Base-by-base conservation (phyloP, 1,140 invertebrate genomes). In the Matsumurasca onukii region DNA sequence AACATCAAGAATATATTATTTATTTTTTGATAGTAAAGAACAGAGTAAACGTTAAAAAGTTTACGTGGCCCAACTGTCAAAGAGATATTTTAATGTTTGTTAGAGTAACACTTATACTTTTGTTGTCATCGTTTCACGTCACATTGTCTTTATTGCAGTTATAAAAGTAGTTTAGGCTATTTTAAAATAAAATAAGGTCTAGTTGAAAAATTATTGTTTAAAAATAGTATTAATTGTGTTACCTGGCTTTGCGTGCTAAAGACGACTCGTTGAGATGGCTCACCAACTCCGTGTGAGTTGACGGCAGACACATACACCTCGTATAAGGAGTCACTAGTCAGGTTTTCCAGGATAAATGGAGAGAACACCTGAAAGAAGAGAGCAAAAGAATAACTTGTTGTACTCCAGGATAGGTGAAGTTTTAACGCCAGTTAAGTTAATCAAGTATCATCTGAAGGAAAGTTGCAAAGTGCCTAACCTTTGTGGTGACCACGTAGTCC, bases 221-320 rank as follows among this genome's bases (percentile, higher is more conserved):
- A n/a, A n/a, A n/a, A n/a, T n/a, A n/a, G n/a, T n/a, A 39, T 9
- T 39, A 5, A 55, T 20, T 55, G 17, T 68, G 67, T 75, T 79
- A 86, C 85, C 80, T 84, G 82, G 74, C 84, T 88, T 69, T 85
- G 82, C 20, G 89, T 93, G 66, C 84, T 83, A 79, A 93, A 93
- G 31, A 92, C 85, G 45, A 92, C 80, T 71, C 91, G 83, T 15
- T 86, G 82, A 15, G 91, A 93, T 0, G 88, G 83, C 69, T 89
- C 86, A 20, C 91, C 89, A 22, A 89, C 82, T 3, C 91, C 92
- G 74, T 92, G 90, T 1, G 84, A 84, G 78, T 94, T 94, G 25
- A 89, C 84, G n/a, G 91, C 90, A 73, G 89, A 87, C 20, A 93
- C 86, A 75, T 86, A 93, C 67, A 91, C 88, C 77, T 94, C 92